A percentile compares a stretch with the other conserved stretches of the same genome.
Evolutionary conservation across 2,888 invertebrate genomes (phyloP).

Genomic region (Salpingus planirostris): DNA sequence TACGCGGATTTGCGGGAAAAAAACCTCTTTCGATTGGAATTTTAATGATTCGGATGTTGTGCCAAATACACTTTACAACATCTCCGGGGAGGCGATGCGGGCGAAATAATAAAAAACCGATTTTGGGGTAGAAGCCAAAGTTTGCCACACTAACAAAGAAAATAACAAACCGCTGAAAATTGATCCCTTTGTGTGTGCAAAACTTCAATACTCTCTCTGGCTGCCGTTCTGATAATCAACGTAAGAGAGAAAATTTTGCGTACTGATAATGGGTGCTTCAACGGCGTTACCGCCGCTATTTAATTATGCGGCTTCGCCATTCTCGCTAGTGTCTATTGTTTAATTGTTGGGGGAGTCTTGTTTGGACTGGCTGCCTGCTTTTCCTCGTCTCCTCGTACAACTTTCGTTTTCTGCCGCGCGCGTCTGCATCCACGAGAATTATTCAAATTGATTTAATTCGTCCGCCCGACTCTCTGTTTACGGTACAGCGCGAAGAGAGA

Average conservation of each 20-base stretch:
- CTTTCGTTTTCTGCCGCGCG: conserved; percentile 6
- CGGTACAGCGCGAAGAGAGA: too few relatives aligned
- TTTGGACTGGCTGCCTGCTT: conserved; percentile 5
- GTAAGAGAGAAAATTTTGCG: conserved; percentile 13
- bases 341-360: conserved; percentile 11
- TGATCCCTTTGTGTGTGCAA: conserved; percentile 7
- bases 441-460: conserved; percentile 12
- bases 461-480: not conserved
- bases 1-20: not conserved
- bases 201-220: conserved; percentile 11
- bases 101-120: too few relatives aligned
- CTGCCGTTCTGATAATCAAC: conserved; percentile 1
- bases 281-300: conserved; percentile 10
- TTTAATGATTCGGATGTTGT: too few relatives aligned
- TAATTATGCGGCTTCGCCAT: conserved; percentile 12
- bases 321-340: conserved; percentile 12
- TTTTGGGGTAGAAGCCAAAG: too few relatives aligned
- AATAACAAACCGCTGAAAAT: conserved; percentile 10
- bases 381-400: conserved; percentile 3
- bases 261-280: conserved; percentile 12
- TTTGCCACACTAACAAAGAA: not conserved
- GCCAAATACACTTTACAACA: too few relatives aligned
- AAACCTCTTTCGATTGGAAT: too few relatives aligned
- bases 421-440: conserved; percentile 6
- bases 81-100: too few relatives aligned